These are phyloP conservation scores for Polypedilum vanderplanki DNA, from an alignment of 1,140 invertebrate species.

Conservation along the genomic window DNA sequence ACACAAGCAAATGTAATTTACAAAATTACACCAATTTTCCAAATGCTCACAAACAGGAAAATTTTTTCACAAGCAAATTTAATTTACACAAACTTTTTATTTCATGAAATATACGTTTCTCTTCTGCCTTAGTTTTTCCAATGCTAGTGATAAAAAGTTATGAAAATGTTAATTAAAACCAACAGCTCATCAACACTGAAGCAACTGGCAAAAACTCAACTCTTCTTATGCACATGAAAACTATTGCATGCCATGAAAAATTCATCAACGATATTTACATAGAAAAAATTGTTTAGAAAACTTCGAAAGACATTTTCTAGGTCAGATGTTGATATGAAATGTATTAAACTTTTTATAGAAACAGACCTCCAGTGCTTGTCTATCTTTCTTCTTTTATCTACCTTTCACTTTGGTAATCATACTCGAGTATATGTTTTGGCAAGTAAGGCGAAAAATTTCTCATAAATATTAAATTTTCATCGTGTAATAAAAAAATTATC, in stretches of 20 bases:
- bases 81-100: too few species aligned
- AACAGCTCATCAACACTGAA: too few species aligned
- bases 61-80: too few species aligned
- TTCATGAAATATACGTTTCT: too few species aligned
- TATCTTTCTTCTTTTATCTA: neutral
- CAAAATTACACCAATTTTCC: too few species aligned
- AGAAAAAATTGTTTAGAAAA: neutral
- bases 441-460: neutral
- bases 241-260: neutral
- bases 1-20: too few species aligned
- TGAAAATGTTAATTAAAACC: too few species aligned
- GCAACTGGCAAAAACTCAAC: neutral
- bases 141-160: too few species aligned
- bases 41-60: too few species aligned
- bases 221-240: constrained; percentile 5
- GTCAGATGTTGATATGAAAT: neutral
- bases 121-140: too few species aligned
- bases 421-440: neutral
- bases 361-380: too few species aligned
- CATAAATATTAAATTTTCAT: constrained; percentile 17
- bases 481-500: too few species aligned
- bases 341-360: neutral
- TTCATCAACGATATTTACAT: neutral
- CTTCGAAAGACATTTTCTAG: neutral
- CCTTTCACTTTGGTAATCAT: neutral